Base-by-base conservation (phyloP, 2,113 vertebrate genomes). In the Rostratula benghalensis region DNA sequence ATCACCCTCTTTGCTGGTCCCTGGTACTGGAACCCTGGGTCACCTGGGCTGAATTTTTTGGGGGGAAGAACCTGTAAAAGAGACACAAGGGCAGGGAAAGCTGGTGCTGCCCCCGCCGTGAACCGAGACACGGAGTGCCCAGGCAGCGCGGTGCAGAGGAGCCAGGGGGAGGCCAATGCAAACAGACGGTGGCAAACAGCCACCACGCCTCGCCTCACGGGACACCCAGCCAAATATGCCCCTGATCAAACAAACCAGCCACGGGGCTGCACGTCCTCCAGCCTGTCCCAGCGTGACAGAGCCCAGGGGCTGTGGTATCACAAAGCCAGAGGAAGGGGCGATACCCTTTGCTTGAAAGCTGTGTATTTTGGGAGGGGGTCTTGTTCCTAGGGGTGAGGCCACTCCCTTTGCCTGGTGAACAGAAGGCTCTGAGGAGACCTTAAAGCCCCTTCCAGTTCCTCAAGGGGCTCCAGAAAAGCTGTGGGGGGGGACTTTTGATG, bases 271-370 rank as follows among this genome's bases (percentile, higher is more conserved):
- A 33, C 8, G 4, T 31, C 35, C 70, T n/a, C 28, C 11, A 27
- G 61, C 41, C 57, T 25, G 8, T 20, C 68, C 46, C 3, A 3
- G 67, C 0, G 10, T 1, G 19, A 27, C 2, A 2, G 54, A 48
- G 35, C 48, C 30, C 1, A 7, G 6, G 18, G 24, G 11, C 57
- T 13, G 65, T 1, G 13, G 22, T 43, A 7, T 19, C n/a, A 14
- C 1, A 1, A 4, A 1, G 9, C 25, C 0, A 6, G 37, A n/a
- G 51, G 6, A 60, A 39, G 43, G 51, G 53, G 21, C 3, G 6
- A 35, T 22, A 5, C 11, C 83, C 54, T 64, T 64, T 3, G 4
- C 82, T 39, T 2, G 4, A 5, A 0, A 3, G 28, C 39, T 46
- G 9, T 6, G 39, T 2, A 0, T 15, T 65, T 14, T 13, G 56